Conservation (phyloP, 2,797 vertebrate genomes). For the Masticophis lateralis region DNA sequence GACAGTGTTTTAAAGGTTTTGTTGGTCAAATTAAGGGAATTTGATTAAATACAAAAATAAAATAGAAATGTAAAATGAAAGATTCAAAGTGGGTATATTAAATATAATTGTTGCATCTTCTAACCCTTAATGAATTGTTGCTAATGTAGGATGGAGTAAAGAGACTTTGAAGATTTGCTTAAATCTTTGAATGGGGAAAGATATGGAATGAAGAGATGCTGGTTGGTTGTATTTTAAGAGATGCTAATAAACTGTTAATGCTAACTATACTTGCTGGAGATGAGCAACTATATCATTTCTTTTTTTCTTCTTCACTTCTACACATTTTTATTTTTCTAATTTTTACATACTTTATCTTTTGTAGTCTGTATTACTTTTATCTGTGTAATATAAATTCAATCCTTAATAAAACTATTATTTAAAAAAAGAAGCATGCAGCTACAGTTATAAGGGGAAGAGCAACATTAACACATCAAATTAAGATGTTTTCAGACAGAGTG, state of each 20-base stretch:
- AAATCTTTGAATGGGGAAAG: neutral
- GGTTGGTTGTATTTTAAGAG: neutral
- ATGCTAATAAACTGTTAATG: neutral
- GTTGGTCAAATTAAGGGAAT: neutral
- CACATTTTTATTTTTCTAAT: neutral
- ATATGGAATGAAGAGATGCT: neutral
- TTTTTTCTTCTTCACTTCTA: neutral
- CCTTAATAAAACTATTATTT: neutral
- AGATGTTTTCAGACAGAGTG: neutral
- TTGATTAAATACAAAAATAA: neutral
- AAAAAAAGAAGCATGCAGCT: neutral
- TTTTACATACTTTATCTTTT: neutral
- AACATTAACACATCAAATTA: neutral
- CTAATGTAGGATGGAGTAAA: neutral
- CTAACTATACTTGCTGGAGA: neutral
- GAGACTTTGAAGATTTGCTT: neutral
- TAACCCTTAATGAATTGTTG: neutral
- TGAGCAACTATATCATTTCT: neutral
- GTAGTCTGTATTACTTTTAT: neutral
- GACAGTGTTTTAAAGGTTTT: neutral
- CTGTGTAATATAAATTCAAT: neutral
- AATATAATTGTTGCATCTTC: neutral
- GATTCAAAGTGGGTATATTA: neutral
- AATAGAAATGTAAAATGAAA: neutral
- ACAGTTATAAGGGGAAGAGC: neutral